Evolutionary conservation across 2,888 invertebrate genomes (phyloP).

Genomic region (Drosophila mayaguana): DNA sequence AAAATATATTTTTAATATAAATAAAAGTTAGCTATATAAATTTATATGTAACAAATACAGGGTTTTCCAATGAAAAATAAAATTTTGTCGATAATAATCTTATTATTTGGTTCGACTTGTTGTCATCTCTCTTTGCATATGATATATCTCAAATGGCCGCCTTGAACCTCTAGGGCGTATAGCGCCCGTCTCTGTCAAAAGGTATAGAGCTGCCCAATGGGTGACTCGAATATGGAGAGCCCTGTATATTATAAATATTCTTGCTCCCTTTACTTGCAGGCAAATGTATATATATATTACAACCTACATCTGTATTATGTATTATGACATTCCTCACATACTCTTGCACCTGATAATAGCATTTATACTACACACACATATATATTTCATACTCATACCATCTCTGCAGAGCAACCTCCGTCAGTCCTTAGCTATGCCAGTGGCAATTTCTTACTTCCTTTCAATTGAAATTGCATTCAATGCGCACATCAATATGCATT

Average conservation of each 20-base stretch:
- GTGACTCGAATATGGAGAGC: no score
- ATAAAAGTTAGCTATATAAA: no score
- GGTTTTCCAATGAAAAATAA: no score
- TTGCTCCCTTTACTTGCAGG: neutral
- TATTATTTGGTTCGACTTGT: no score
- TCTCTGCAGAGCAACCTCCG: neutral
- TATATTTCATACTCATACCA: no score
- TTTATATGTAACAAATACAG: neutral
- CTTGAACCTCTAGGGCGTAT: no score
- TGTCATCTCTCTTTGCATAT: no score
- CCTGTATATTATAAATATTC: neutral
- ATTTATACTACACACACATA: neutral
- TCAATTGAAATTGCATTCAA: constrained; percentile 38
- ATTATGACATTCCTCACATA: neutral
- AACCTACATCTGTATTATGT: neutral
- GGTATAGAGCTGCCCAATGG: no score
- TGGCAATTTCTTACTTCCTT: constrained; percentile 1
- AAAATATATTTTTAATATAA: no score
- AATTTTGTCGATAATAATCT: no score
- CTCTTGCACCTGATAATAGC: neutral
- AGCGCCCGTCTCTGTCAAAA: no score
- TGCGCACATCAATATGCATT: constrained; percentile 8
- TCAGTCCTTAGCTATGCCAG: neutral
- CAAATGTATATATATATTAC: neutral
- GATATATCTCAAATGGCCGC: no score